Percentiles rank a stretch among this genome's conserved stretches.
These are phyloP conservation scores for Heliconius sara DNA, from an alignment of 2,888 invertebrate genomes.

Conservation along the genomic window DNA sequence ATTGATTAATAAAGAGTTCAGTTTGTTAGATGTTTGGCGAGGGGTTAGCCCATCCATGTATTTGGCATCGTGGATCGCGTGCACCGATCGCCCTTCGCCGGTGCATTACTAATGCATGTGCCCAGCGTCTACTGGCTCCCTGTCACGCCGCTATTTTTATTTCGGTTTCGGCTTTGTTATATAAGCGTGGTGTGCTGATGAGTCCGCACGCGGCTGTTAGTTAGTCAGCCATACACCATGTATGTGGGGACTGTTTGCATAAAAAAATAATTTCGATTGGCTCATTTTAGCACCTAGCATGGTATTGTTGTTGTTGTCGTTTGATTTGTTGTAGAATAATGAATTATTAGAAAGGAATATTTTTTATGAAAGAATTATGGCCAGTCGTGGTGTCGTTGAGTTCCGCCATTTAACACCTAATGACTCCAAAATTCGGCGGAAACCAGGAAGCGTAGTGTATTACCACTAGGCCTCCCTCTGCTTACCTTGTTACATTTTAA, in stretches of 20 bases:
- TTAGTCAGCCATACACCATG: slow-evolving; percentile 58
- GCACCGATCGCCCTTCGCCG: slow-evolving; percentile 74
- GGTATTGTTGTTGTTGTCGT: neutral
- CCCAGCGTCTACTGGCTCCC: slow-evolving; percentile 55
- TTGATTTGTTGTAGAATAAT: neutral
- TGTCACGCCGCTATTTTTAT: slow-evolving; percentile 67
- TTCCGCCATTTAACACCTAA: no score
- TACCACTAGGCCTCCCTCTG: no score
- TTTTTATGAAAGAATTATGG: no score
- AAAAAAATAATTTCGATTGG: neutral
- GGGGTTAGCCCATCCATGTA: slow-evolving; percentile 61
- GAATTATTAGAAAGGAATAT: no score
- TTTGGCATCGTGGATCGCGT: slow-evolving; percentile 75
- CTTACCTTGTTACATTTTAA: no score
- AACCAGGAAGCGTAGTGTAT: no score
- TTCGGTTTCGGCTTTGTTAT: slow-evolving; percentile 64
- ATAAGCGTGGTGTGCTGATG: slow-evolving; percentile 70
- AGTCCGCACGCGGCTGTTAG: slow-evolving; percentile 58
- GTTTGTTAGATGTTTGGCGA: slow-evolving; percentile 59
- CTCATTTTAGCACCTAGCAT: neutral
- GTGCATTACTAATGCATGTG: slow-evolving; percentile 82
- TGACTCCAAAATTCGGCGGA: no score
- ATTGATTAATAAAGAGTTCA: slow-evolving; percentile 72
- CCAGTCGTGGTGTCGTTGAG: no score
- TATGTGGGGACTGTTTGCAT: neutral